Evolutionary conservation across 2,888 invertebrate genomes (phyloP).

Genomic region (Drosophila buzzatii): DNA sequence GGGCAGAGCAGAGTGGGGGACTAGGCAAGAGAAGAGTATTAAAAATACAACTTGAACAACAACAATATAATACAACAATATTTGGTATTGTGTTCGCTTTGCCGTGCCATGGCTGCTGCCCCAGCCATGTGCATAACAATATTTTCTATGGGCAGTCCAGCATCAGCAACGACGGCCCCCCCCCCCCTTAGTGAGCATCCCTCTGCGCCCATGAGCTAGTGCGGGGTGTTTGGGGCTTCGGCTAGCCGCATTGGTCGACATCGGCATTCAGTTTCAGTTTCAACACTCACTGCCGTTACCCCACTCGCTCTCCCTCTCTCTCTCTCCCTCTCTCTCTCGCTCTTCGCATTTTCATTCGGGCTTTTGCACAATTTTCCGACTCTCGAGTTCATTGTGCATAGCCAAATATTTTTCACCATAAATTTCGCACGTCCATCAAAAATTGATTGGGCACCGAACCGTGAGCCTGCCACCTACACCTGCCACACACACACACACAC

Average conservation of each 20-base stretch:
- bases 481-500: constrained; percentile 31
- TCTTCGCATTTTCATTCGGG: constrained; percentile 15
- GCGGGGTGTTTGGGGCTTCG: constrained; percentile 18
- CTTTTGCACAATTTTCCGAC: constrained; percentile 45
- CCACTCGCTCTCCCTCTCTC: rapidly evolving
- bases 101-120: background rate
- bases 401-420: constrained; percentile 81
- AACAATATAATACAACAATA: constrained; percentile 48
- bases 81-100: constrained; percentile 42
- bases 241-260: constrained; percentile 64
- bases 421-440: constrained; percentile 83
- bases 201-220: background rate
- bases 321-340: rapidly evolving
- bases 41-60: constrained; percentile 45
- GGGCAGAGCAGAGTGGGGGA: background rate
- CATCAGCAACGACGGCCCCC: background rate
- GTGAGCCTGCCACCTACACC: constrained; percentile 47
- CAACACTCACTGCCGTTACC: background rate
- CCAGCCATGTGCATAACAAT: constrained; percentile 32
- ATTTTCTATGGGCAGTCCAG: constrained; percentile 40
- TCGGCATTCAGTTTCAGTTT: constrained; percentile 24
- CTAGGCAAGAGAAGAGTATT: background rate
- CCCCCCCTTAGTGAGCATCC: background rate
- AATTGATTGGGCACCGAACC: constrained; percentile 72
- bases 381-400: constrained; percentile 77